Base-by-base conservation (phyloP, 2,888 invertebrate genomes). In the Ophion obscuratus region DNA sequence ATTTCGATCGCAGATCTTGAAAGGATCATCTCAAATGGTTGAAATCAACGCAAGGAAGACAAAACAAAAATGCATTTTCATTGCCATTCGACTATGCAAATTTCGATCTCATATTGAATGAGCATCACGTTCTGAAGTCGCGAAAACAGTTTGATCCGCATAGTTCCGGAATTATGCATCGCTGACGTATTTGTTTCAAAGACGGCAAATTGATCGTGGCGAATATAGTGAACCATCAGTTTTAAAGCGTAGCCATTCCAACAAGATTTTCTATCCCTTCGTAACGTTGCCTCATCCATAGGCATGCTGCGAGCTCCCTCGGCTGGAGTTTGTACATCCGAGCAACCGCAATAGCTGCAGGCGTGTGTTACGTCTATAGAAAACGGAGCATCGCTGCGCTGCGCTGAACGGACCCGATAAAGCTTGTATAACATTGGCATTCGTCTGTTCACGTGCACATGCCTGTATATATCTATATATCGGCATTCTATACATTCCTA, bases 391-490 rank as follows among this genome's bases (percentile, higher is more conserved):
- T 68, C 81, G 53, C 36, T 62, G 36, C 24, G 53, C 73, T 73
- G 74, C 74, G 44, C 20, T 36, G 68, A 79, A 67, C 74, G 20
- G 64, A 62, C 67, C n/a, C 81, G 81, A 85, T 78, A 81, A 85
- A 85, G 78, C 53, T 85, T 78, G 74, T 70, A 44, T 76, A 79
- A 82, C 85, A 53, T 73, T 75, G 68, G 64, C 67, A 78, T 64
- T 68, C 20, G 79, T 71, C 79, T 40, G 66, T 66, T 20, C 73
- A 61, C 36, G 31, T 27, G 40, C 62, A 20, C 61, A 11, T 44
- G 44, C 64, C 76, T 17, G 44, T 59, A 10, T 62, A 74, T 68
- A 66, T 44, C 67, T 59, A 24, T 62, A 78, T 61, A 31, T 24
- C 62, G 81, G 68, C 74, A 75, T 83, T 79, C 75, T 27, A 40